Percentiles rank a stretch among this genome's conserved stretches.
These are phyloP conservation scores for Pollenia amentaria DNA, from an alignment of 2,888 invertebrate genomes.

Conservation along the genomic window DNA sequence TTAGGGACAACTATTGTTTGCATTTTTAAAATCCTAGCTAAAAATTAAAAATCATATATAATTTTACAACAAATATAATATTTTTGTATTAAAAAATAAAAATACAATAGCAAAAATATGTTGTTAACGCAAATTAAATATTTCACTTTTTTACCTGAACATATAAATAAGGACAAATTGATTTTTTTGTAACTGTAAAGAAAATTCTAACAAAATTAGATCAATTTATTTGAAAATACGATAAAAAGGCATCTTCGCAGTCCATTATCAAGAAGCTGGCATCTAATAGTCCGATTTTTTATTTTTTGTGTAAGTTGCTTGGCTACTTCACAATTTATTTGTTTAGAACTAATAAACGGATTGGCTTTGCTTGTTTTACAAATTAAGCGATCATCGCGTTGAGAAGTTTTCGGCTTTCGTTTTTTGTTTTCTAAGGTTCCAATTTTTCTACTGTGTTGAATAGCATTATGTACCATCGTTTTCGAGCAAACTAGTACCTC, in stretches of 20 bases:
- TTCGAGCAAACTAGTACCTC: too few relatives aligned
- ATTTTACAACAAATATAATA: not conserved
- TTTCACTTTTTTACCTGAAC: not conserved
- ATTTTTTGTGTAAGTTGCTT: not conserved
- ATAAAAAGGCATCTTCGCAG: not conserved
- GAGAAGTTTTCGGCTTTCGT: not conserved
- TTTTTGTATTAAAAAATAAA: not conserved
- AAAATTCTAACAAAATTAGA: not conserved
- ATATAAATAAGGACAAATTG: too few relatives aligned
- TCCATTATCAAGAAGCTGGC: not conserved
- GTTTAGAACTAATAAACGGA: not conserved
- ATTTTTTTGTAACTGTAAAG: too few relatives aligned
- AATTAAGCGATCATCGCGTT: not conserved
- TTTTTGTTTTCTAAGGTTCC: too few relatives aligned
- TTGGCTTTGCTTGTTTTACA: conserved; percentile 23
- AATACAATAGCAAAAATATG: not conserved
- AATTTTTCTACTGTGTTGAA: too few relatives aligned
- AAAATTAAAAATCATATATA: not conserved
- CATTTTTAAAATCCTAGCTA: not conserved
- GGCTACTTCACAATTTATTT: conserved; percentile 21
- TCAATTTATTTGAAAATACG: not conserved
- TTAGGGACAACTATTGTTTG: not conserved
- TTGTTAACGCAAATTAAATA: not conserved
- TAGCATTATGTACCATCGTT: too few relatives aligned
- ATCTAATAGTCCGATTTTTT: not conserved